Evolutionary conservation across 2,888 invertebrate species (phyloP).

Genomic region (Metacarcinus magister): DNA sequence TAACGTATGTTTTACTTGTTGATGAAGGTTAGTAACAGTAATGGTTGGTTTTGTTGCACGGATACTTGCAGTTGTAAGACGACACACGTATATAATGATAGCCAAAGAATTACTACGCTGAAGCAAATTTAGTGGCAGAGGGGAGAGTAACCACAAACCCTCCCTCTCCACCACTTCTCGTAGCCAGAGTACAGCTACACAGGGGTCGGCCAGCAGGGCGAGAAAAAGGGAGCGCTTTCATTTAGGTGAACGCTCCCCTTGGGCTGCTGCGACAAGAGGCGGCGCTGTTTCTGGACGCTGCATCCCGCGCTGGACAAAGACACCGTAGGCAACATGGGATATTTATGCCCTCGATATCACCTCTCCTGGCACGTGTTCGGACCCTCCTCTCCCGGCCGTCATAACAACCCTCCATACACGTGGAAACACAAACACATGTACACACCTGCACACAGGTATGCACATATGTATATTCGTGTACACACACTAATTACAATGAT

Average conservation of each 20-base stretch:
- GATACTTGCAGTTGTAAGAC: not conserved
- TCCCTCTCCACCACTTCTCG: slow-evolving; percentile 12
- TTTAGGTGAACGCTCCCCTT: slow-evolving; percentile 48
- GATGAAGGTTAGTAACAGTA: not conserved
- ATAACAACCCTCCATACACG: slow-evolving; percentile 31
- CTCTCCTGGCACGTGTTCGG: not conserved
- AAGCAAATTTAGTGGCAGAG: not conserved
- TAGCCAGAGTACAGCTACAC: not conserved
- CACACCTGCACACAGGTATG: not conserved
- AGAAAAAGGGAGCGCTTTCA: slow-evolving; percentile 37
- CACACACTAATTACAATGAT: not conserved
- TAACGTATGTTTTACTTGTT: not conserved
- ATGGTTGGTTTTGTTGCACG: not conserved
- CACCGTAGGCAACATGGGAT: slow-evolving; percentile 40
- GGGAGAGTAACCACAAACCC: not conserved
- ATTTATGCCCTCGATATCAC: slow-evolving; percentile 40
- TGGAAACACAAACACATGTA: not conserved
- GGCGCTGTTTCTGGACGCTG: slow-evolving; percentile 32
- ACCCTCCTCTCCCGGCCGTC: slow-evolving; percentile 27
- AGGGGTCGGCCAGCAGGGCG: slow-evolving; percentile 8
- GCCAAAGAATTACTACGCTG: not conserved
- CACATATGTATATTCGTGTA: not conserved
- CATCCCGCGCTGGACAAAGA: slow-evolving; percentile 31
- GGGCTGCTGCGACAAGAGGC: slow-evolving; percentile 48
- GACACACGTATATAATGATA: not conserved